Evolutionary conservation across 2,888 invertebrate species (phyloP).

Genomic region (Lasioglossum zephyrum): DNA sequence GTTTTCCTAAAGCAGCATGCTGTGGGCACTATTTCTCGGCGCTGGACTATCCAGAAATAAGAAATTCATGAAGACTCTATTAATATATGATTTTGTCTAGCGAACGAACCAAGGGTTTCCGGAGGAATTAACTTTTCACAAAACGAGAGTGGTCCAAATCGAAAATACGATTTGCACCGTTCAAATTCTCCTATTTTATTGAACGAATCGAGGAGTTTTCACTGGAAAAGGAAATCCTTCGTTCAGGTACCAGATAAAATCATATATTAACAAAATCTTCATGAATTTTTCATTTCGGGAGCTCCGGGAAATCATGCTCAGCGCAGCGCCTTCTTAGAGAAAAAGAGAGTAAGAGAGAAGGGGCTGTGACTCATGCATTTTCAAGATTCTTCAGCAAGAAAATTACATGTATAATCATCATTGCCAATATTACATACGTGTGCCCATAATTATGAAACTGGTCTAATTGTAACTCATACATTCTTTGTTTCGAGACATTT

Average conservation of each 20-base stretch:
- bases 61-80: neutral
- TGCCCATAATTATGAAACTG: too few relatives aligned
- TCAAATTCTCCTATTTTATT: neutral
- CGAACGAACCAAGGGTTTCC: neutral
- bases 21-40: neutral
- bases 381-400: neutral
- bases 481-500: too few relatives aligned
- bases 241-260: neutral
- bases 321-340: neutral
- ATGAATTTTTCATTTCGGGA: neutral
- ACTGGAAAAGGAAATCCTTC: neutral
- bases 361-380: neutral
- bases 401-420: too few relatives aligned
- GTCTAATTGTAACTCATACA: too few relatives aligned
- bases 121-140: neutral
- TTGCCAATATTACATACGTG: too few relatives aligned
- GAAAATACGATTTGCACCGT: neutral
- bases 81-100: neutral
- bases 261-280: constrained; percentile 1
- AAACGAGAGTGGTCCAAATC: neutral
- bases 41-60: neutral
- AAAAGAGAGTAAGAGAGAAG: neutral
- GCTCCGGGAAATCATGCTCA: neutral
- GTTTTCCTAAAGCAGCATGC: neutral
- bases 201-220: neutral